phyloP scores from a whole-genome alignment of 2,888 invertebrate genomes.

The Thumatha senex region DNA sequence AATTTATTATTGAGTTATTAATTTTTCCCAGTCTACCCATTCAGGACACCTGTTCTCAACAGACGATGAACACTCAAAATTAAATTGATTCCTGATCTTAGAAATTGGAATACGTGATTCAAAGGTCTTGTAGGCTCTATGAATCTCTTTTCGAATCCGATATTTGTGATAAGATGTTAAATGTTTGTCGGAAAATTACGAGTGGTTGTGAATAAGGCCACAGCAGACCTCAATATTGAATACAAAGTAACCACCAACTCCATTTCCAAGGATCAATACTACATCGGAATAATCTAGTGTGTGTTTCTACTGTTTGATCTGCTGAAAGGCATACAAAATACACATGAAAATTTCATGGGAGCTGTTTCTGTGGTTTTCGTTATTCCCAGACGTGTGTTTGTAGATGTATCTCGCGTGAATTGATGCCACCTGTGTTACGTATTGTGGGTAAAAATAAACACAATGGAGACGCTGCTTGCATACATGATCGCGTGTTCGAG shows the following conservation, averaged over 20 bases:
- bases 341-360: conserved; percentile 56
- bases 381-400: background rate
- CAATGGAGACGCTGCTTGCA: too few relatives aligned
- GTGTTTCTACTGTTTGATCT: conserved; percentile 46
- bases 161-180: too few relatives aligned
- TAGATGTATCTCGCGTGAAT: background rate
- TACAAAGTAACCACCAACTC: conserved; percentile 5
- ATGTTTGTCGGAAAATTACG: too few relatives aligned
- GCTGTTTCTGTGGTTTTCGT: conserved; percentile 14
- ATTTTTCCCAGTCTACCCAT: too few relatives aligned
- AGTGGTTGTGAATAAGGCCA: background rate
- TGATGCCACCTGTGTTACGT: background rate
- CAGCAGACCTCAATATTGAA: background rate
- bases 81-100: too few relatives aligned
- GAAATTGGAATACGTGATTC: too few relatives aligned
- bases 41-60: too few relatives aligned
- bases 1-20: too few relatives aligned
- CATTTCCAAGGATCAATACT: conserved; percentile 47
- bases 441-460: background rate
- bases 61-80: too few relatives aligned
- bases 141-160: too few relatives aligned
- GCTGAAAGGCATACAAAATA: conserved; percentile 50
- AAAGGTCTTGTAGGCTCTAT: too few relatives aligned
- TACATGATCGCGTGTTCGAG: too few relatives aligned
- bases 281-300: conserved; percentile 40